A percentile compares a stretch with the other conserved stretches of the same genome.
These are phyloP conservation scores for Pantherophis alleghaniensis DNA, from an alignment of 2,797 vertebrate genomes.

Conservation along the genomic window DNA sequence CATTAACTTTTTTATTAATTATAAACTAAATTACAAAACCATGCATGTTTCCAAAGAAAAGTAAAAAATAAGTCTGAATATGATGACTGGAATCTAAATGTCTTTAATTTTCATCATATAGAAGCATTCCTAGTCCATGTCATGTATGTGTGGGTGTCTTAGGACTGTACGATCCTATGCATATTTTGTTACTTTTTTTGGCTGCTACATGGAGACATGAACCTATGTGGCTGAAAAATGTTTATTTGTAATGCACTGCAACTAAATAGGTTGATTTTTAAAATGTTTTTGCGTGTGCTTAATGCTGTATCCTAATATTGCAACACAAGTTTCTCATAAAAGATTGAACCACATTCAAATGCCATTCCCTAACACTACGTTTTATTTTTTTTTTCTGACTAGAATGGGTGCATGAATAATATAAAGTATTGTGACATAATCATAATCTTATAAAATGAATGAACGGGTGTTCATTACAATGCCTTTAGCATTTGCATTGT, in stretches of 20 bases:
- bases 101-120: not conserved
- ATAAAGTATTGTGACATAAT: not conserved
- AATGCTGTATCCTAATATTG: not conserved
- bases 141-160: not conserved
- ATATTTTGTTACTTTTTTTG: not conserved
- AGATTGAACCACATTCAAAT: not conserved
- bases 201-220: not conserved
- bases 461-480: not conserved
- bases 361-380: not conserved
- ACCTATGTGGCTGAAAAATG: not conserved
- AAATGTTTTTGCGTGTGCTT: not conserved
- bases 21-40: not conserved
- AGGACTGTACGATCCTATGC: not conserved
- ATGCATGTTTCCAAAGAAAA: not conserved
- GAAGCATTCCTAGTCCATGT: not conserved
- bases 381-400: not conserved
- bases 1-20: not conserved
- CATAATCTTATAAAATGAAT: not conserved
- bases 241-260: not conserved
- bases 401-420: not conserved
- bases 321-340: not conserved
- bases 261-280: not conserved
- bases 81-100: not conserved
- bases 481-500: not conserved
- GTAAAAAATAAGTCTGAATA: not conserved